These are phyloP conservation scores for Prinia subflava DNA, from an alignment of 2,113 vertebrate species.

Conservation along the genomic window DNA sequence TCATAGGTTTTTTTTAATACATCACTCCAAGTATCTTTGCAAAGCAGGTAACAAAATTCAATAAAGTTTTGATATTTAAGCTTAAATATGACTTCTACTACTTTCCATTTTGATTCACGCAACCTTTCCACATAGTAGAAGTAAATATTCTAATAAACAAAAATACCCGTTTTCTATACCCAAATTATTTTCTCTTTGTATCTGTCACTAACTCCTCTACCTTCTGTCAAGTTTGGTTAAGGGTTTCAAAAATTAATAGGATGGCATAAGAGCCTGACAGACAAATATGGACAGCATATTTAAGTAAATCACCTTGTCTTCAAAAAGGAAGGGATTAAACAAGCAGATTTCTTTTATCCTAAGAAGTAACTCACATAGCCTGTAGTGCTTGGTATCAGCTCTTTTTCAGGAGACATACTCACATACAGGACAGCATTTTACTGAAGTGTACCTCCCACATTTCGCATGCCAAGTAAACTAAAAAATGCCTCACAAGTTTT, in stretches of 20 bases:
- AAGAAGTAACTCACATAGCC: not conserved
- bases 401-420: not conserved
- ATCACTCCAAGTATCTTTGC: not conserved
- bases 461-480: not conserved
- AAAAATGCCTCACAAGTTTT: not conserved
- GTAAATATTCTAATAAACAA: not conserved
- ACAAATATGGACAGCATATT: not conserved
- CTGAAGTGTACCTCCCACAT: not conserved
- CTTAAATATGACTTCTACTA: not conserved
- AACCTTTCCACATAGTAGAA: not conserved
- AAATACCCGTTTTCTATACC: not conserved
- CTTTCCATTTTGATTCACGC: not conserved
- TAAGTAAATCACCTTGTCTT: not conserved
- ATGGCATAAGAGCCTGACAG: not conserved
- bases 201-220: not conserved
- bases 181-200: not conserved
- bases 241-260: not conserved
- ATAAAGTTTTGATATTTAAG: not conserved
- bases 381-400: not conserved
- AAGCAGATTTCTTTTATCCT: not conserved
- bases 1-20: not conserved
- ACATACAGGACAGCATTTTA: not conserved
- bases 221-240: not conserved
- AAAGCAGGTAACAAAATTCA: not conserved
- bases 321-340: not conserved